These are phyloP conservation scores for Sturnus vulgaris DNA, from an alignment of 2,113 vertebrate genomes.

Conservation along the genomic window DNA sequence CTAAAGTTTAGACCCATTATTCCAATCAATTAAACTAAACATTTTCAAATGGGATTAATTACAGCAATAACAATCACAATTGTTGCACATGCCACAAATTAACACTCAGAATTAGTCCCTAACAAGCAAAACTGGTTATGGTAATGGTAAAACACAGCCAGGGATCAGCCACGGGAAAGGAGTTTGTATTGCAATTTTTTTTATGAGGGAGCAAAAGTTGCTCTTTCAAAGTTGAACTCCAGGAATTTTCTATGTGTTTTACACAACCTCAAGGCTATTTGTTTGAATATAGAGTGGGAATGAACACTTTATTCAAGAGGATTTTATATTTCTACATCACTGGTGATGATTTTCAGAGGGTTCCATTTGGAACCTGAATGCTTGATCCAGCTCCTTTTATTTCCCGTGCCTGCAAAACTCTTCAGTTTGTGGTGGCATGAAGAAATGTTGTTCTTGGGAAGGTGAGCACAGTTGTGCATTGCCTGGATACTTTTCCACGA, in stretches of 20 bases:
- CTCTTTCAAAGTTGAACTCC: neutral
- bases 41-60: conserved; percentile 7
- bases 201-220: neutral
- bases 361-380: neutral
- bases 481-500: neutral
- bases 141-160: neutral
- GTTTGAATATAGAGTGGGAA: rapidly evolving
- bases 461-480: conserved; percentile 4
- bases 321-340: neutral
- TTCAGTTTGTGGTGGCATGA: neutral
- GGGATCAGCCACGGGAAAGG: neutral
- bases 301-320: neutral
- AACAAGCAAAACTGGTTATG: neutral
- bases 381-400: neutral
- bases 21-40: neutral
- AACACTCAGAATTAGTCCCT: neutral
- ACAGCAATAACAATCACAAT: neutral
- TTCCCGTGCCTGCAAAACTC: neutral
- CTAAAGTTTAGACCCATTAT: neutral
- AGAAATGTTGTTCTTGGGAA: neutral
- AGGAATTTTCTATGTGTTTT: neutral
- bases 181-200: neutral
- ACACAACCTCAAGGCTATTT: neutral
- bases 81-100: neutral
- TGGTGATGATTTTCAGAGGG: neutral